Percentiles rank a stretch among this genome's conserved stretches.
Evolutionary conservation across 2,888 invertebrate species (phyloP).

Genomic region (Scrobipalpa atriplicella): DNA sequence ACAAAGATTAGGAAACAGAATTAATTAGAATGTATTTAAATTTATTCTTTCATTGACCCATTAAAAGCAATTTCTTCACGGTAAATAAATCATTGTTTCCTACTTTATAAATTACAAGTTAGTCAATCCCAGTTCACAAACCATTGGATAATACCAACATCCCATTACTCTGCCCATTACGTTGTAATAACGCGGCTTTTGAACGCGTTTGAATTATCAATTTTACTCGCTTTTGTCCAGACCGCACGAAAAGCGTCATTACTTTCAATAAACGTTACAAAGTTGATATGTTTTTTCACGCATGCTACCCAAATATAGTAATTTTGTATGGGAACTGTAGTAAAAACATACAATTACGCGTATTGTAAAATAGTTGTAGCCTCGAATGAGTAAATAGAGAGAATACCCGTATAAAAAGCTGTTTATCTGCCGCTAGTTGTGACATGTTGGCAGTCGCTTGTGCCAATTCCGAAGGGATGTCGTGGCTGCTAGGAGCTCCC

Average conservation of each 20-base stretch:
- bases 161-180: background rate
- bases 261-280: slow-evolving; percentile 4
- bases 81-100: no score
- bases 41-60: no score
- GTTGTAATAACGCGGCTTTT: background rate
- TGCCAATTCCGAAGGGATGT: slow-evolving; percentile 6
- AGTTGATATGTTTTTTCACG: slow-evolving; percentile 4
- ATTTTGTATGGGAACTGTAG: background rate
- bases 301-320: slow-evolving; percentile 9
- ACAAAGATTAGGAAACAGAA: no score
- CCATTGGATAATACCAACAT: background rate
- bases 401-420: background rate
- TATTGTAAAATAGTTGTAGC: background rate
- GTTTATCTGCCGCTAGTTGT: background rate
- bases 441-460: background rate
- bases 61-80: no score
- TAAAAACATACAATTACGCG: background rate
- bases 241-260: background rate
- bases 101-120: background rate
- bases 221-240: background rate
- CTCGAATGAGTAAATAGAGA: background rate
- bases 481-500: background rate
- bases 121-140: slow-evolving; percentile 1
- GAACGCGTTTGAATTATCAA: slow-evolving; percentile 1
- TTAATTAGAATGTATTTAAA: no score